Evolutionary conservation across 2,888 invertebrate genomes (phyloP).

Genomic region (Lasioglossum leucozonium): DNA sequence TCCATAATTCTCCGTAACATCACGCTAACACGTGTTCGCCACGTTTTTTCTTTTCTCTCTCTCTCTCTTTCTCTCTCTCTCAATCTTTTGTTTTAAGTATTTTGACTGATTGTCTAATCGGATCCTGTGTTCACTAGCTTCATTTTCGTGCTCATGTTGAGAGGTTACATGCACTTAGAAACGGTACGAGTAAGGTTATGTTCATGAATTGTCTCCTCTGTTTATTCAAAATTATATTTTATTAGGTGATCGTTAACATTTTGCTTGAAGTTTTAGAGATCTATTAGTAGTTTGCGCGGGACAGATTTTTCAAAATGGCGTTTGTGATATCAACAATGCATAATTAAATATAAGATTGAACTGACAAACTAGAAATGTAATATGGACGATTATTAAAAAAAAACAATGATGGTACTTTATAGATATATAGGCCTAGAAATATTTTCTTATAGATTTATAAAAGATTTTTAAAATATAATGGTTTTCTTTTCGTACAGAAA

Average conservation of each 20-base stretch:
- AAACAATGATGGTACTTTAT: neutral
- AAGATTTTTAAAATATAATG: neutral
- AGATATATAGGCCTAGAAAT: neutral
- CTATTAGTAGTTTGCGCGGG: neutral
- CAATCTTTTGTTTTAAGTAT: constrained; percentile 13
- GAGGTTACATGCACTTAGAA: neutral
- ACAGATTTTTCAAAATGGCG: neutral
- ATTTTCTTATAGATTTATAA: neutral
- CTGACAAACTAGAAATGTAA: neutral
- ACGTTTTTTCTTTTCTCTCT: neutral
- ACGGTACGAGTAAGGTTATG: neutral
- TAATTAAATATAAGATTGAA: neutral
- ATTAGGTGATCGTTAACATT: neutral
- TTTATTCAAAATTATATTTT: neutral
- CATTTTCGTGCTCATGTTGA: constrained; percentile 45
- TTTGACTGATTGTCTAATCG: constrained; percentile 49
- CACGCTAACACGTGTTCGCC: constrained; percentile 39
- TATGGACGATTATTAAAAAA: neutral
- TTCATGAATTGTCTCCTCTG: neutral
- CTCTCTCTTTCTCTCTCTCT: neutral
- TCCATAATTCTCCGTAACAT: constrained; percentile 38
- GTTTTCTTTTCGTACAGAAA: neutral
- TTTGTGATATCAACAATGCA: neutral
- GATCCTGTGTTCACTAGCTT: constrained; percentile 52
- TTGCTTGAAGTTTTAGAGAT: neutral